phyloP scores from a whole-genome alignment of 2,888 invertebrate genomes.

The Antitype chi region DNA sequence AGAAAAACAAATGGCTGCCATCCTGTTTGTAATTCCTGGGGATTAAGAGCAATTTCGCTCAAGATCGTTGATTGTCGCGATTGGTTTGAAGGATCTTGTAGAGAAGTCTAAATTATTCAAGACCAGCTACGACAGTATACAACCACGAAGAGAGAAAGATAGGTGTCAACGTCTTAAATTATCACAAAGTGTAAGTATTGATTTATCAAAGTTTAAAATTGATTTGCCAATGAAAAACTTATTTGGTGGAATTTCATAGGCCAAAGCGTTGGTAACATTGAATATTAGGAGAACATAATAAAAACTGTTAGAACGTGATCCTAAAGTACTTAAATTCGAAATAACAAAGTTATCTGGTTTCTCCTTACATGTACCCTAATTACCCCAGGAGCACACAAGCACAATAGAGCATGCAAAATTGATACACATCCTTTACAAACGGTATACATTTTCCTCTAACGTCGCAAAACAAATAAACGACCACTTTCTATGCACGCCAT shows the following conservation, averaged over 20 bases:
- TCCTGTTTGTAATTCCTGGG: not conserved
- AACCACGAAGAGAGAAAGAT: not conserved
- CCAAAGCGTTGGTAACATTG: too few relatives aligned
- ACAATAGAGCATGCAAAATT: conserved; percentile 1
- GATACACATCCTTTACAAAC: conserved; percentile 32
- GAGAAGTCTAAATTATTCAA: not conserved
- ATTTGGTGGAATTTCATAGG: not conserved
- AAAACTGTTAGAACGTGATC: not conserved
- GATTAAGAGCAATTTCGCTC: conserved; percentile 9
- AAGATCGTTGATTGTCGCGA: conserved; percentile 15
- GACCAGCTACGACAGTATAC: not conserved
- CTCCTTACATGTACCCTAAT: not conserved
- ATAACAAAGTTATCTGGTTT: not conserved
- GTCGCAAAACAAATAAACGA: conserved; percentile 50
- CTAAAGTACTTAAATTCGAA: not conserved
- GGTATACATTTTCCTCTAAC: conserved; percentile 4
- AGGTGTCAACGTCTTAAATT: too few relatives aligned
- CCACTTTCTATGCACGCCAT: conserved; percentile 10
- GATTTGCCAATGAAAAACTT: not conserved
- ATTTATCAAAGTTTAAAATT: too few relatives aligned
- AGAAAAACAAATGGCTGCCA: conserved; percentile 1
- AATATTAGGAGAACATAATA: too few relatives aligned
- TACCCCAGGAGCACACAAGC: conserved; percentile 8
- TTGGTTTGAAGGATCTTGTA: not conserved
- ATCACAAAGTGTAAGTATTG: too few relatives aligned